Percentiles rank a stretch among this genome's conserved stretches.
Evolutionary conservation across 2,797 vertebrate genomes (phyloP).

Genomic region (Spinibarbus caldwelli): DNA sequence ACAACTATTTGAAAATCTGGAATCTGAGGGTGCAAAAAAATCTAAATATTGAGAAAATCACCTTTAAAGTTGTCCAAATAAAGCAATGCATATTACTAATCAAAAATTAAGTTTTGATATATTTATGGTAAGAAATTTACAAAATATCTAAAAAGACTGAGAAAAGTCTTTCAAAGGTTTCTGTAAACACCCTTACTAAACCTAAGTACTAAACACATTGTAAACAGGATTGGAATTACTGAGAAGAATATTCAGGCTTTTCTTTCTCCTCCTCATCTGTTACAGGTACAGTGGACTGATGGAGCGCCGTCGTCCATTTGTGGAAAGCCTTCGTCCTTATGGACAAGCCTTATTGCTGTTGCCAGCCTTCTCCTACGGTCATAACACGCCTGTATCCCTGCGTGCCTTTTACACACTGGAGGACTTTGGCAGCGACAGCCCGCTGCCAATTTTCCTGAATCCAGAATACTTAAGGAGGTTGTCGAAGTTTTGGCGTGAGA

Average conservation of each 20-base stretch:
- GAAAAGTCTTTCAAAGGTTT: not conserved
- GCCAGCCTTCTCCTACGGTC: conserved; percentile 87
- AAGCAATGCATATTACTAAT: too few relatives aligned
- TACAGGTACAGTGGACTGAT: conserved; percentile 83
- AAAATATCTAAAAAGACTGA: too few relatives aligned
- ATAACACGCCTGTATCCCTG: conserved; percentile 85
- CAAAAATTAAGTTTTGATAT: too few relatives aligned
- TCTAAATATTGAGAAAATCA: too few relatives aligned
- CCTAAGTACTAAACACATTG: not conserved
- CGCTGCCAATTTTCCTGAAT: conserved; percentile 84
- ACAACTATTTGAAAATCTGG: too few relatives aligned
- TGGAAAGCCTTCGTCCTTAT: conserved; percentile 80
- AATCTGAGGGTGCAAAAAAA: too few relatives aligned
- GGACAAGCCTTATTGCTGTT: conserved; percentile 78
- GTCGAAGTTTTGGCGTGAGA: conserved; percentile 84
- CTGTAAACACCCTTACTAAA: not conserved
- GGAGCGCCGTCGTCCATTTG: conserved; percentile 81
- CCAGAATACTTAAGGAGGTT: conserved; percentile 87
- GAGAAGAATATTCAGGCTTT: not conserved
- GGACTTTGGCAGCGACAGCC: conserved; percentile 76
- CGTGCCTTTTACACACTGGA: conserved; percentile 83
- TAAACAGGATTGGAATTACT: not conserved
- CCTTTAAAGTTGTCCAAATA: too few relatives aligned
- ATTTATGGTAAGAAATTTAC: too few relatives aligned
- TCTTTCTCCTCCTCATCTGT: not conserved